phyloP scores from a whole-genome alignment of 2,797 vertebrate species.

The Syngnathus acus region DNA sequence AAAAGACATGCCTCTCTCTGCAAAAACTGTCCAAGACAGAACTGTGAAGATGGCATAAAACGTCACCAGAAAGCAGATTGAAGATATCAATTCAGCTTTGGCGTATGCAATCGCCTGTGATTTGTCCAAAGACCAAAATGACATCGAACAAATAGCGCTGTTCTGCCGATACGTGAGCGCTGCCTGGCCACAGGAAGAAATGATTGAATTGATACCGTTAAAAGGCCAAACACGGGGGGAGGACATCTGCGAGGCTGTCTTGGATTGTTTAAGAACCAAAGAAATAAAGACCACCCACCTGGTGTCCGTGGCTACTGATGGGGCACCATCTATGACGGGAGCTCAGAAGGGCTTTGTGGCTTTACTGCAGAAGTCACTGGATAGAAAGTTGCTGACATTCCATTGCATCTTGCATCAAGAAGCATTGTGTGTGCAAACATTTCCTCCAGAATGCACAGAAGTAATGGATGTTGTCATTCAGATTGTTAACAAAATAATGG shows the following conservation, averaged over 20 bases:
- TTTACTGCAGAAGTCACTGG: slow-evolving; percentile 28
- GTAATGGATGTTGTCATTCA: slow-evolving; percentile 23
- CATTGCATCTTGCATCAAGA: slow-evolving; percentile 17
- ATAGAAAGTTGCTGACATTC: slow-evolving; percentile 20
- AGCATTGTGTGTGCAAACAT: no score
- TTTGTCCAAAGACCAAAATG: neutral
- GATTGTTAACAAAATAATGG: slow-evolving; percentile 28
- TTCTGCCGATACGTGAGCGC: slow-evolving; percentile 18
- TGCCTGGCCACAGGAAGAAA: slow-evolving; percentile 14
- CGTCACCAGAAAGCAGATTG: no score
- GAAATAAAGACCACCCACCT: slow-evolving; percentile 3
- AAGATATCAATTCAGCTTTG: neutral
- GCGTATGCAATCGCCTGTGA: neutral
- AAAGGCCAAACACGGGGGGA: slow-evolving; percentile 1
- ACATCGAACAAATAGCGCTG: slow-evolving; percentile 8
- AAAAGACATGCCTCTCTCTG: neutral
- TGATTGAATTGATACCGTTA: slow-evolving; percentile 13
- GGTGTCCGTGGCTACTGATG: slow-evolving; percentile 32
- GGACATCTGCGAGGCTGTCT: slow-evolving; percentile 8
- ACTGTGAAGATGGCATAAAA: neutral
- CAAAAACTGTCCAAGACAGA: slow-evolving; percentile 7
- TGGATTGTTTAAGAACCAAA: slow-evolving; percentile 2
- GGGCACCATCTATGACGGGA: slow-evolving; percentile 17
- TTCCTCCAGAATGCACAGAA: slow-evolving; percentile 12
- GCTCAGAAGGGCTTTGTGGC: slow-evolving; percentile 27